Base-by-base conservation (phyloP, 2,113 vertebrate species). In the Archocentrus centrarchus region DNA sequence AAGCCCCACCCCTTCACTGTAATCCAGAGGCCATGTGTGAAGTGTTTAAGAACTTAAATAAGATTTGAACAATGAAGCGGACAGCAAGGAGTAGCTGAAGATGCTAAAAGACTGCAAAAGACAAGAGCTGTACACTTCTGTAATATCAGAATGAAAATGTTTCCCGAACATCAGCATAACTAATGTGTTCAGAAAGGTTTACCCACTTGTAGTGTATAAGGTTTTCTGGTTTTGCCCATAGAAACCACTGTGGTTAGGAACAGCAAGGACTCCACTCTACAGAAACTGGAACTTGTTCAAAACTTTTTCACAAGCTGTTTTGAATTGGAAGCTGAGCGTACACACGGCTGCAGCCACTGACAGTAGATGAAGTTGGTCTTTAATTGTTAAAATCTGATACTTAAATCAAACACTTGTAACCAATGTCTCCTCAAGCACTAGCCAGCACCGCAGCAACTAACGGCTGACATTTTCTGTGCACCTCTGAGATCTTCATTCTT, bases 231-330 rank as follows among this genome's bases (percentile, higher is more conserved):
- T 75, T 68, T 75, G 60, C 30, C 18, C 39, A 13, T 20, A 53
- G 59, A 86, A 86, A 59, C 76, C 53, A 57, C 14, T 83, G 85
- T 39, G 78, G 63, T 78, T 11, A 61, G 41, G 13, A 58, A 20
- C 32, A 53, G 30, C 57, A 39, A 66, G 6, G 59, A 66, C 32
- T 27, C 20, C 15, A 57, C 22, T 32, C 41, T 80, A 22, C 59
- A 75, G 11, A 59, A 84, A 81, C 17, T 77, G 37, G 18, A 63
- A 32, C 6, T n/a, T 53, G 20, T 13, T 81, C 66, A 39, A 55
- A 60, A 39, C 11, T 6, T 20, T 7, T 7, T 50, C 58, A 37
- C 44, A 59, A 59, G 30, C 18, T 37, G 39, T 44, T 73, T 30
- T 22, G 27, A 73, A 35, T 39, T 55, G 47, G 27, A 53, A 32